Evolutionary conservation across 23 tunicate genomes (phyloP).

Genomic region (Trididemnum nubilum): DNA sequence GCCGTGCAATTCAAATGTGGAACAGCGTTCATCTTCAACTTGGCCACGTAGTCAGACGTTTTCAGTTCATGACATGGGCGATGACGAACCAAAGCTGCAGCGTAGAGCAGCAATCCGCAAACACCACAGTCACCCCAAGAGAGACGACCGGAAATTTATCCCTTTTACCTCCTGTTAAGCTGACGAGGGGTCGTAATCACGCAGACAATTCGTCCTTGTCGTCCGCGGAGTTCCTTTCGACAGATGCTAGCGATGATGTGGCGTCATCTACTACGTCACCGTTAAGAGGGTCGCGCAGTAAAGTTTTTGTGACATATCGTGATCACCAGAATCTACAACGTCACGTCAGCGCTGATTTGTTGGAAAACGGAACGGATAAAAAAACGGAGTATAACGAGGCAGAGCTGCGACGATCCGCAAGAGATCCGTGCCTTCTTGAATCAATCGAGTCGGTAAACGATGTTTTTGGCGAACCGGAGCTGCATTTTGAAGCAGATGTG

Average conservation of each 20-base stretch:
- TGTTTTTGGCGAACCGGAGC: conserved; percentile 4
- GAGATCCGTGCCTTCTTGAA: conserved; percentile 59
- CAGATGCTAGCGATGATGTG: background rate
- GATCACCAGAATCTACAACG: conserved; percentile 17
- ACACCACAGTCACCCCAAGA: conserved; percentile 60
- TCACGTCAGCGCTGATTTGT: background rate
- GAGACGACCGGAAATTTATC: too few species aligned
- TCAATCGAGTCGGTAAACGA: background rate
- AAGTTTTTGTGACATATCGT: background rate
- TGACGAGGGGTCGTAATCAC: background rate
- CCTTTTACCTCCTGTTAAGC: conserved; percentile 16
- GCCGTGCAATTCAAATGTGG: background rate
- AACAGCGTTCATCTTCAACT: conserved; percentile 21
- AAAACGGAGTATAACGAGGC: background rate
- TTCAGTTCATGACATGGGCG: background rate
- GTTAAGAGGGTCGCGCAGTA: background rate
- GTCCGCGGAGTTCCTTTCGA: background rate
- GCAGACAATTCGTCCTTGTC: background rate
- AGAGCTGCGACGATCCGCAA: conserved; percentile 30
- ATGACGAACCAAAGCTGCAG: background rate
- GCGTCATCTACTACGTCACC: background rate
- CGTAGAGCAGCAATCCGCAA: conserved; percentile 46
- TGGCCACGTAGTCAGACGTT: conserved; percentile 24
- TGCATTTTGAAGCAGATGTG: background rate
- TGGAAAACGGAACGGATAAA: background rate